Percentiles rank a stretch among this genome's conserved stretches.
phyloP scores from a whole-genome alignment of 2,113 vertebrate species.

The Thalassoma bifasciatum region DNA sequence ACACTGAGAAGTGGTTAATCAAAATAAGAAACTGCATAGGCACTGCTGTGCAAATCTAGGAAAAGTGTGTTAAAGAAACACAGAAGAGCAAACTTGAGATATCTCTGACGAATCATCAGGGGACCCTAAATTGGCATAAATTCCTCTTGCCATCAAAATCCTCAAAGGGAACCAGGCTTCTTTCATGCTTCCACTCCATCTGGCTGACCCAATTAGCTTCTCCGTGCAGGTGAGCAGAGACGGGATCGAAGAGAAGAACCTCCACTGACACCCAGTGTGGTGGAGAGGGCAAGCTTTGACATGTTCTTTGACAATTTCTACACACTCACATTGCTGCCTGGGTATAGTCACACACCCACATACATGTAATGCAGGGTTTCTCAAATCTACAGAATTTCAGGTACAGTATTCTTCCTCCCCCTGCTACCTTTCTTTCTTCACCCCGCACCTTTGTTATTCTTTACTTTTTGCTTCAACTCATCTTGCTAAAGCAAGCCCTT shows the following conservation, averaged over 20 bases:
- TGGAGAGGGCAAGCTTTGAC: conserved; percentile 45
- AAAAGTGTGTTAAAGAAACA: background rate
- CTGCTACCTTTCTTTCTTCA: too few species aligned
- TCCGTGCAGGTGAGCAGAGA: conserved; percentile 60
- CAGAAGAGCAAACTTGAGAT: conserved; percentile 11
- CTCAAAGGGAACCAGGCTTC: conserved; percentile 51
- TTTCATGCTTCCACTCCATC: conserved; percentile 65
- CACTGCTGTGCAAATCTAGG: background rate
- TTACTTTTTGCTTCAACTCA: background rate
- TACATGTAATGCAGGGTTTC: background rate
- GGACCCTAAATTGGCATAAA: conserved; percentile 30
- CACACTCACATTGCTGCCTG: conserved; percentile 23
- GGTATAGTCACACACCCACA: conserved; percentile 5
- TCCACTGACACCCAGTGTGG: conserved; percentile 47
- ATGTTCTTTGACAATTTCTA: conserved; percentile 39
- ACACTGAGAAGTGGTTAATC: background rate
- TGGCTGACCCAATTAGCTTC: conserved; percentile 76
- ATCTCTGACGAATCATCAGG: conserved; percentile 6
- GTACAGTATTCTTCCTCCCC: conserved; percentile 3
- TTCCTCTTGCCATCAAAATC: conserved; percentile 49
- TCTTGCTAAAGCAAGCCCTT: conserved; percentile 20
- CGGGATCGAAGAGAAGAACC: conserved; percentile 36
- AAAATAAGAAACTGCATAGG: background rate
- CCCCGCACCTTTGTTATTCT: too few species aligned
- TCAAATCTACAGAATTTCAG: conserved; percentile 33